Evolutionary conservation across 2,888 invertebrate genomes (phyloP).

Genomic region (Heliconius erato): DNA sequence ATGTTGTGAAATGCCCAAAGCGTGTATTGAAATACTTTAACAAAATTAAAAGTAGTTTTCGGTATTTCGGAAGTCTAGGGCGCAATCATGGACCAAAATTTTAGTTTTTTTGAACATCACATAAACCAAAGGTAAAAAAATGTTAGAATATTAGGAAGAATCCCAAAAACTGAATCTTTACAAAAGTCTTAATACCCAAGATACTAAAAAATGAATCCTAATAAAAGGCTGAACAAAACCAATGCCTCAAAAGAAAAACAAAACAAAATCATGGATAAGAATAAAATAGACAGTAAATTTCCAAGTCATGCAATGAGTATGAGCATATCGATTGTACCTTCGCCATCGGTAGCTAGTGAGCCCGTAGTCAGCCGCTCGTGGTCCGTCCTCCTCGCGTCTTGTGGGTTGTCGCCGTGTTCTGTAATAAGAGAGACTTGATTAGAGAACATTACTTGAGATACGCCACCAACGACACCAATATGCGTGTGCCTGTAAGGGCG

Average conservation of each 20-base stretch:
- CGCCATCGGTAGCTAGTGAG: constrained; percentile 93
- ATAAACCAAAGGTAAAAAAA: neutral
- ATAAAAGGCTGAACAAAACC: neutral
- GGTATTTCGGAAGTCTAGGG: too few species aligned
- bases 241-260: neutral
- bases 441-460: too few species aligned
- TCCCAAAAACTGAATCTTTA: neutral
- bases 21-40: neutral
- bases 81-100: too few species aligned
- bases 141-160: neutral
- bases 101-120: too few species aligned
- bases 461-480: too few species aligned
- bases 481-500: too few species aligned
- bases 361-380: constrained; percentile 88
- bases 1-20: neutral
- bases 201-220: neutral
- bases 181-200: too few species aligned
- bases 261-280: neutral
- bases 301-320: constrained; percentile 18
- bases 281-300: neutral
- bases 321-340: constrained; percentile 85
- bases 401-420: constrained; percentile 87
- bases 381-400: constrained; percentile 88
- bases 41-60: neutral
- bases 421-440: constrained; percentile 53